phyloP scores from a whole-genome alignment of 2,113 vertebrate species.

The Verasper variegatus region DNA sequence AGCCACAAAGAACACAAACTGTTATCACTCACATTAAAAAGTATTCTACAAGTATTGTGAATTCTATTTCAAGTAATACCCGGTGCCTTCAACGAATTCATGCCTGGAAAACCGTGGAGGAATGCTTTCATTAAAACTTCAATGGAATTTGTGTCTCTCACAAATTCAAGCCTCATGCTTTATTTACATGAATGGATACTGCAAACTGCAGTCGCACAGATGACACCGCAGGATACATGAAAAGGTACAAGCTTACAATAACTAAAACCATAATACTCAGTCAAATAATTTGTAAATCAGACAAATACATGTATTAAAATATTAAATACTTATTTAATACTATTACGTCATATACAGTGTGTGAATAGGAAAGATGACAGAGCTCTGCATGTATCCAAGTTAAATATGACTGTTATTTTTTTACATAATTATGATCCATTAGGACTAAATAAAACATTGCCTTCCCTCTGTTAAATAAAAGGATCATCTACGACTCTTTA shows the following conservation, averaged over 20 bases:
- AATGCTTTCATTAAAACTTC: conserved; percentile 47
- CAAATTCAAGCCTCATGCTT: background rate
- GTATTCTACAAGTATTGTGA: too few species aligned
- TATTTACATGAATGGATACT: background rate
- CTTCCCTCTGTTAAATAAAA: background rate
- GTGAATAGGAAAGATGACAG: too few species aligned
- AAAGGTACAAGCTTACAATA: background rate
- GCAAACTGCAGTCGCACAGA: background rate
- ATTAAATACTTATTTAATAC: too few species aligned
- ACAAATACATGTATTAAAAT: too few species aligned
- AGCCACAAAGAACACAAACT: too few species aligned
- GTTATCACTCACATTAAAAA: background rate
- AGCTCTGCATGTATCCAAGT: too few species aligned
- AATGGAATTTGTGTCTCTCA: background rate
- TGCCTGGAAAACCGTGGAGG: background rate
- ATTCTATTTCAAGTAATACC: too few species aligned
- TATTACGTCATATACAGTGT: too few species aligned
- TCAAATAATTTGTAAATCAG: too few species aligned
- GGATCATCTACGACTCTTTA: background rate
- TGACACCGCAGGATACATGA: background rate
- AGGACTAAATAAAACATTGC: background rate
- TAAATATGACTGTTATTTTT: too few species aligned
- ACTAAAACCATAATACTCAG: background rate
- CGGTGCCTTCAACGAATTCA: background rate
- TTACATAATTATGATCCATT: background rate